Base-by-base conservation (phyloP, 1,140 invertebrate genomes). In the Globodera rostochiensis region DNA sequence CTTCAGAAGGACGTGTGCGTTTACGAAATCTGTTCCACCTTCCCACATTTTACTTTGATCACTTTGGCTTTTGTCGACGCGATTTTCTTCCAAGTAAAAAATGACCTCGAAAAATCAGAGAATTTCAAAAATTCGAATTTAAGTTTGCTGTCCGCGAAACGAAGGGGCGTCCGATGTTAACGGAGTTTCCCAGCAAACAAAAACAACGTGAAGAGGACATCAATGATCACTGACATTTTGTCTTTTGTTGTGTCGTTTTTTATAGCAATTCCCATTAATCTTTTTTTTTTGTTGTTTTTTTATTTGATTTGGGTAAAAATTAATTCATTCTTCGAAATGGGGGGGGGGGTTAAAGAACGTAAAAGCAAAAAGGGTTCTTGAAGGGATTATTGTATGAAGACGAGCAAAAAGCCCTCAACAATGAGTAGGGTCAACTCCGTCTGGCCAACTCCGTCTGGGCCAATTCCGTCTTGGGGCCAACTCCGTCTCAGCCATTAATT, bases 1-100 rank as follows among this genome's bases (percentile, higher is more conserved):
- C 66, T 84, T 86, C 47, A 85, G 82, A 36, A 60, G 15, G 83
- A 86, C 47, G 64, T 86, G 9, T 85, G 84, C 81, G 50, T 13
- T 46, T 80, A 36, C 21, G 13, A 45, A 9, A 5, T 36, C 15
- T 71, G 69, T 47, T 71, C 25, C 1, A 21, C 80, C 6, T 25
- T 85, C 25, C 84, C 84, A 47, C 86, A 85, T 57, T 49, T 85
- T n/a, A 73, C 73, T 25, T 21, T 85, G 53, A n/a, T 83, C 19
- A 75, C 60, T 11, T 53, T 85, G 25, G 69, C 84, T n/a, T 13
- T 83, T 46, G 0, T 73, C 6, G 83, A 83, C 69, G 25, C 60
- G 6, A 50, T 74, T 46, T 64, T 85, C 45, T 84, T 81, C 36
- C 83, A 81, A 46, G 78, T 36, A 49, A 45, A 36, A 50, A 66